A percentile compares a stretch with the other conserved stretches of the same genome.
These are phyloP conservation scores for Channallabes apus DNA, from an alignment of 2,797 vertebrate genomes.

Conservation along the genomic window DNA sequence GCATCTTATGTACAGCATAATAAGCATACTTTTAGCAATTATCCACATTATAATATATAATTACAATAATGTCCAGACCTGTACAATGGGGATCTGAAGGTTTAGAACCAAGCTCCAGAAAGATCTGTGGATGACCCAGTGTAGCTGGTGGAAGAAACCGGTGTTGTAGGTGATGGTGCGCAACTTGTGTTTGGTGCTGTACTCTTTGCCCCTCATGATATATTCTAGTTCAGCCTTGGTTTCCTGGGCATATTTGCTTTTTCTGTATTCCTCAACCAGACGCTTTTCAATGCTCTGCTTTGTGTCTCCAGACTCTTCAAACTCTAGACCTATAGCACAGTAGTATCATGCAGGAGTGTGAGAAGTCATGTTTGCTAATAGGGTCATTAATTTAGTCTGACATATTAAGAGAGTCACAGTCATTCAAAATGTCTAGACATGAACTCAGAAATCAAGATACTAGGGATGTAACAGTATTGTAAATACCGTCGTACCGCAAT, in stretches of 20 bases:
- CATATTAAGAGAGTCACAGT: background rate
- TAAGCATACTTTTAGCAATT: too few species aligned
- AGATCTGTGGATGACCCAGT: conserved; percentile 84
- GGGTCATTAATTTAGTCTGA: background rate
- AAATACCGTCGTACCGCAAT: too few species aligned
- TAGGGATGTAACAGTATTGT: too few species aligned
- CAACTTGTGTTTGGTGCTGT: conserved; percentile 53
- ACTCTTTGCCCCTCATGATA: conserved; percentile 65
- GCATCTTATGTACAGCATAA: background rate
- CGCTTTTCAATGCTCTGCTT: conserved; percentile 72
- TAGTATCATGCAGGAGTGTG: background rate
- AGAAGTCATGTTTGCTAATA: background rate
- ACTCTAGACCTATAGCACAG: conserved; percentile 60
- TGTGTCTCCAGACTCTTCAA: conserved; percentile 55
- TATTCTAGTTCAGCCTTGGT: conserved; percentile 74
- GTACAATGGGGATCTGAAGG: conserved; percentile 87
- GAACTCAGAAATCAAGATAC: background rate
- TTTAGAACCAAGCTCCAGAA: conserved; percentile 86
- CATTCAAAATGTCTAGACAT: background rate
- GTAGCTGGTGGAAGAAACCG: conserved; percentile 86
- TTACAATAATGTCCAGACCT: conserved; percentile 70
- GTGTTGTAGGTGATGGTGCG: conserved; percentile 79
- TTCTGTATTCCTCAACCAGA: conserved; percentile 78
- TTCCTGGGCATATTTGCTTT: conserved; percentile 73
- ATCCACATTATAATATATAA: too few species aligned